Percentiles rank a stretch among this genome's conserved stretches.
Conservation (phyloP, 2,888 invertebrate genomes). For the Pecten maximus region DNA sequence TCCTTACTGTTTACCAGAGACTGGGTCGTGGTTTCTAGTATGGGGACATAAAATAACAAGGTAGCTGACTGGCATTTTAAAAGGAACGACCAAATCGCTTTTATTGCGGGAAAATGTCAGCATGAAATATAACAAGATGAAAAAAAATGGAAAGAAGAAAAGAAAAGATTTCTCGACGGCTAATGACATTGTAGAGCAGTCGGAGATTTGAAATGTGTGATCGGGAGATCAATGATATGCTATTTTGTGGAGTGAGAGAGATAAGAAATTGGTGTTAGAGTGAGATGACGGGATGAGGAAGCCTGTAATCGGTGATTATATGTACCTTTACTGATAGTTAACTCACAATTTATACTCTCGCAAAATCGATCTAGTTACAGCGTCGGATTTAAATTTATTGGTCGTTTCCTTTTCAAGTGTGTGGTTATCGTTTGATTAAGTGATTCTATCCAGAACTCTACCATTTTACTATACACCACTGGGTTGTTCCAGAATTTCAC, state of each 20-base stretch:
- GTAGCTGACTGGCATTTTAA: too few relatives aligned
- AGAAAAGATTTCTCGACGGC: neutral
- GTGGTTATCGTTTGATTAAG: neutral
- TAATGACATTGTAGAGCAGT: neutral
- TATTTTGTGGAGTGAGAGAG: neutral
- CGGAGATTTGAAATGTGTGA: neutral
- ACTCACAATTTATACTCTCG: neutral
- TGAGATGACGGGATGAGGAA: neutral
- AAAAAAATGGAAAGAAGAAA: neutral
- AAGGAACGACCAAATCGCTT: neutral
- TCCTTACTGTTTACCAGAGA: too few relatives aligned
- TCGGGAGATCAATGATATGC: neutral
- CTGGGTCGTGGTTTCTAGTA: too few relatives aligned
- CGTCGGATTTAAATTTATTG: neutral
- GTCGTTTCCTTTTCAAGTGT: neutral
- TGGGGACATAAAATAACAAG: too few relatives aligned
- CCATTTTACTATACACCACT: neutral
- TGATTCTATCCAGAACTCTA: neutral
- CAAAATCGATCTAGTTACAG: neutral
- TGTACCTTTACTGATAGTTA: conserved; percentile 5
- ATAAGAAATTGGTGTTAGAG: neutral
- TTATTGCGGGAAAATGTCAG: neutral
- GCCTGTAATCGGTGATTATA: neutral
- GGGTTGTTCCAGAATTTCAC: neutral
- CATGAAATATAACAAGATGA: neutral